Base-by-base conservation (phyloP, 1,140 invertebrate species). In the Himalopsyche phryganea region DNA sequence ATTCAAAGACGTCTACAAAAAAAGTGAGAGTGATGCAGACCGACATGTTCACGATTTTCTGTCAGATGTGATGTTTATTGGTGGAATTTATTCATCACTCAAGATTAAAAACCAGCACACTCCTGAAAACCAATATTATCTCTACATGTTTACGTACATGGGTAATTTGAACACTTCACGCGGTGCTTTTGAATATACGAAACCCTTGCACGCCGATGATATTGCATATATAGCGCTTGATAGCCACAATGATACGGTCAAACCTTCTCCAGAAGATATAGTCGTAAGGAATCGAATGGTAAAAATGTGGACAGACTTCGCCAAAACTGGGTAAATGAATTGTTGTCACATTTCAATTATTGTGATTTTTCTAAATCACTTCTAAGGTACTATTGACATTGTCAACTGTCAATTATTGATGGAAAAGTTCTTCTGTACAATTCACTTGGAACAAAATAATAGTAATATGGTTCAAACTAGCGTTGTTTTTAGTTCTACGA, bases 231-330 rank as follows among this genome's bases (percentile, higher is more conserved):
- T 66, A 5, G 71, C 71, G 1, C 77, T 76, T 44, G 40, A 76
- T 10, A 61, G 73, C n/a, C 71, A 68, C 49, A 66, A 60, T 53
- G 52, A 62, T n/a, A 52, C 63, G 17, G 58, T 78, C 0, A 60
- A 66, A 51, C 50, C 9, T n/a, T 63, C 68, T 36, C 68, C 71
- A 1, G 66, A 62, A 2, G 76, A 77, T 61, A 62, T 66, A 45
- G n/a, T 68, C 4, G 69, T 77, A 0, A 50, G 64, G 42, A 58
- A 77, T 23, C 68, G 68, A 58, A 71, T 81, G 60, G 69, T 71
- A 10, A 58, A 64, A 10, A 70, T 81, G 72, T 80, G 78, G 78
- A 74, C 76, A 4, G 75, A 80, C 56, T 80, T 80, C 60, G 77
- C 77, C 11, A 79, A 72, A 68, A 73, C 65, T 65, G 73, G 78